These are phyloP conservation scores for Clavelina lepadiformis DNA, from an alignment of 23 tunicate genomes.

Conservation along the genomic window DNA sequence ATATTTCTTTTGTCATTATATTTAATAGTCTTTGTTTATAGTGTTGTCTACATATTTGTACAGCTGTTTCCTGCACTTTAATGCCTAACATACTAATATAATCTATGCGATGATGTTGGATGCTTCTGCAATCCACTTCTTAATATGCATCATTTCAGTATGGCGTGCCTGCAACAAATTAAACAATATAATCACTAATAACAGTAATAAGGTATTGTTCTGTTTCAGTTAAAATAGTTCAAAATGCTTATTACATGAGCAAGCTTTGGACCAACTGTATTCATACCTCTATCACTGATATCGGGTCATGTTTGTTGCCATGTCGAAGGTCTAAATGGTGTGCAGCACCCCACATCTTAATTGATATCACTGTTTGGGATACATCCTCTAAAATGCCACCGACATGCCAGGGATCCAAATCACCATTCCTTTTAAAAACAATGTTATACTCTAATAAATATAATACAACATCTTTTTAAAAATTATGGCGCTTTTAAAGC, in stretches of 20 bases:
- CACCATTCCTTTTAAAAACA: constrained; percentile 86
- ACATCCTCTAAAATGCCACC: constrained; percentile 50
- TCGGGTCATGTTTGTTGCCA: constrained; percentile 31
- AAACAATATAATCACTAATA: no score
- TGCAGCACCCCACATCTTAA: constrained; percentile 61
- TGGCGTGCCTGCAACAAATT: constrained; percentile 7
- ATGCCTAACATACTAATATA: no score
- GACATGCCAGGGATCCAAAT: constrained; percentile 87
- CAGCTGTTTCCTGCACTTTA: no score
- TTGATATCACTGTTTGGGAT: constrained; percentile 27
- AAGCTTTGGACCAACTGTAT: not conserved
- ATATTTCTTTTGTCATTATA: no score
- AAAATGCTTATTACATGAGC: not conserved
- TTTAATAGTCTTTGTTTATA: no score
- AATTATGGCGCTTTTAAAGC: no score
- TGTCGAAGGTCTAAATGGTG: constrained; percentile 87
- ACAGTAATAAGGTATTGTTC: no score
- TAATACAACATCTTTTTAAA: no score
- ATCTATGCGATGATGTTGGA: no score
- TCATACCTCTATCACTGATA: constrained; percentile 40
- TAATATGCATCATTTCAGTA: constrained; percentile 1
- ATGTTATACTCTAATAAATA: no score
- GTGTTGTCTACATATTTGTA: no score
- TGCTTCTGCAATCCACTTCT: constrained; percentile 8
- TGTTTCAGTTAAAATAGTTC: no score